Conservation (phyloP, 2,797 vertebrate species). For the Microctenopoma steveboyesi region DNA sequence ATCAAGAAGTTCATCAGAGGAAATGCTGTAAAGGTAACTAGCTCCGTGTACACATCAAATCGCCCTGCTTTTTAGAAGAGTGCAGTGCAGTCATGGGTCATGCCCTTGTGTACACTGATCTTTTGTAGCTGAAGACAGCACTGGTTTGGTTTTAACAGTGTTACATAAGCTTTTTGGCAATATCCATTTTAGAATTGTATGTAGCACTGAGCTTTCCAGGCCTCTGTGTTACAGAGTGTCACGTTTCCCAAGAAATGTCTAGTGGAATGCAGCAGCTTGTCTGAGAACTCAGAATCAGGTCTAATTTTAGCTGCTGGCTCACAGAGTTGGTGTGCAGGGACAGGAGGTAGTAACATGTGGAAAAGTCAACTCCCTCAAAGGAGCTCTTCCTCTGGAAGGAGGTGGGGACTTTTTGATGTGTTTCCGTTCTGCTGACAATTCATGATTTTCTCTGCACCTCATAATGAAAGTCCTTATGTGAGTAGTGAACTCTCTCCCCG, state of each 20-base stretch:
- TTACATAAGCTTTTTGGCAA: conserved; percentile 5
- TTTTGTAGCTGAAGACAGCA: not conserved
- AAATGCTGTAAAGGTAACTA: conserved; percentile 92
- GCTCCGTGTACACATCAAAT: conserved; percentile 3
- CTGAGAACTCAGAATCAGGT: conserved; percentile 74
- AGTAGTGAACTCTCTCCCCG: not conserved
- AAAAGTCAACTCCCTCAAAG: conserved; percentile 65
- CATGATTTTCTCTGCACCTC: not conserved
- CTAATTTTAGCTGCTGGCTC: conserved; percentile 83
- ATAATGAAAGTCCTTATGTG: not conserved
- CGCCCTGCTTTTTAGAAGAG: not conserved
- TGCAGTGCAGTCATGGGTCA: not conserved
- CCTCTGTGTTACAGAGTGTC: conserved; percentile 69
- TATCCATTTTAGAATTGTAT: conserved; percentile 29
- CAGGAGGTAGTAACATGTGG: conserved; percentile 76
- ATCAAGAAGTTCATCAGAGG: conserved; percentile 98
- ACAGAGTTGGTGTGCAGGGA: conserved; percentile 72
- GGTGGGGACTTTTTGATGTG: not conserved
- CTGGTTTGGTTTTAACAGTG: not conserved
- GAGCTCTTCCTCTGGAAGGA: conserved; percentile 38
- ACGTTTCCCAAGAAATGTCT: conserved; percentile 78
- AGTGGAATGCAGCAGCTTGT: conserved; percentile 81
- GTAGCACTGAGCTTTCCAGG: conserved; percentile 33
- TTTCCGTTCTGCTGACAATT: conserved; percentile 12
- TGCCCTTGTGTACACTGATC: not conserved